Evolutionary conservation across 2,888 invertebrate species (phyloP).

Genomic region (Polydrusus cervinus): DNA sequence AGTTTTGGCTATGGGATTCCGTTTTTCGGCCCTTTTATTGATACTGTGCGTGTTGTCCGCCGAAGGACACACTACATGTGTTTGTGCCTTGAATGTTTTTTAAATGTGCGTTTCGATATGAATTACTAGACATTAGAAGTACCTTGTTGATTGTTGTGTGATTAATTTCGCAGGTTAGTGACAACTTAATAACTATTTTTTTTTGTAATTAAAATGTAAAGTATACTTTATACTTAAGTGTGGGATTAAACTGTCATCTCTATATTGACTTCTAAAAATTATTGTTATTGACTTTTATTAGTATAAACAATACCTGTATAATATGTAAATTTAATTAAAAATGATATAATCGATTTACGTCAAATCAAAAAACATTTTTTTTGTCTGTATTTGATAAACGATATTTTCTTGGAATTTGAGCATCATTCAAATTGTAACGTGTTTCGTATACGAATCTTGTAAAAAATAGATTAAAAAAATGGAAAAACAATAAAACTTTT

Average conservation of each 20-base stretch:
- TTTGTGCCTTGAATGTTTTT: slow-evolving; percentile 33
- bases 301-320: background rate
- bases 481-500: slow-evolving; percentile 4
- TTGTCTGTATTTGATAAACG: background rate
- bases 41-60: slow-evolving; percentile 54
- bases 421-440: background rate
- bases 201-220: background rate
- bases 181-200: slow-evolving; percentile 1
- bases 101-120: slow-evolving; percentile 37
- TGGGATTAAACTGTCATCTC: background rate
- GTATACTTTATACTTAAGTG: background rate
- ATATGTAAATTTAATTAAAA: background rate
- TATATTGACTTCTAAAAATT: too few relatives aligned
- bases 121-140: background rate
- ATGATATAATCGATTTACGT: slow-evolving; percentile 8
- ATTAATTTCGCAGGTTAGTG: slow-evolving; percentile 35
- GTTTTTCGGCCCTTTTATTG: slow-evolving; percentile 54
- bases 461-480: slow-evolving; percentile 1
- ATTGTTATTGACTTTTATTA: background rate
- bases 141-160: slow-evolving; percentile 22
- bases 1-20: slow-evolving; percentile 49
- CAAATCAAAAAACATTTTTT: background rate
- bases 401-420: background rate
- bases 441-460: background rate
- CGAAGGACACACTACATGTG: slow-evolving; percentile 41